A percentile compares a stretch with the other conserved stretches of the same genome.
phyloP scores from a whole-genome alignment of 2,113 vertebrate genomes.

The Cottus gobio region DNA sequence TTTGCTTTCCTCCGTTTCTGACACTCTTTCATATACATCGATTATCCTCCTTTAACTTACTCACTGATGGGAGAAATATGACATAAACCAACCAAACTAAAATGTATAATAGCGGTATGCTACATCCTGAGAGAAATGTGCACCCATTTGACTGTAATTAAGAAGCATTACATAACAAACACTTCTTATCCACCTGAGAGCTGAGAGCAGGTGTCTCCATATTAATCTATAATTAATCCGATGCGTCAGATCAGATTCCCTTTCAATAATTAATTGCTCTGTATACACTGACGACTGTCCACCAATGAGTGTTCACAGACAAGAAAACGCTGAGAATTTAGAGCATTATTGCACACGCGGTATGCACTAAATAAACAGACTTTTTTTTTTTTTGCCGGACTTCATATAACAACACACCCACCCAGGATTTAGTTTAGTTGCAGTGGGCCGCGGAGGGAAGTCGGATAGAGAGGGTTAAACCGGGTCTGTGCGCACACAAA shows the following conservation, averaged over 20 bases:
- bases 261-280: slow-evolving; percentile 66
- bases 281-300: slow-evolving; percentile 15
- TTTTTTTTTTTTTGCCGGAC: neutral
- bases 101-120: neutral
- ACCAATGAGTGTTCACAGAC: neutral
- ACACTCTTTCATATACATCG: neutral
- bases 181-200: slow-evolving; percentile 35
- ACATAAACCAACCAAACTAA: neutral
- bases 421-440: slow-evolving; percentile 17
- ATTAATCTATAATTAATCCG: slow-evolving; percentile 78
- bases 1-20: neutral
- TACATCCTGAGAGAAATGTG: neutral
- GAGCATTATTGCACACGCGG: slow-evolving; percentile 9
- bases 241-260: slow-evolving; percentile 53
- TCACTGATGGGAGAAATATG: neutral
- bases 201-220: slow-evolving; percentile 51
- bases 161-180: slow-evolving; percentile 41
- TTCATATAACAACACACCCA: neutral
- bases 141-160: slow-evolving; percentile 29
- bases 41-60: neutral
- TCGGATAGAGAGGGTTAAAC: slow-evolving; percentile 53
- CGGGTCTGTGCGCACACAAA: slow-evolving; percentile 70
- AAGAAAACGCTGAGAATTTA: neutral
- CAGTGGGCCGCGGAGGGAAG: slow-evolving; percentile 23
- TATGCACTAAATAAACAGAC: slow-evolving; percentile 1